Evolutionary conservation across 2,113 vertebrate species (phyloP).

Genomic region (Corythornis madagascariensis): DNA sequence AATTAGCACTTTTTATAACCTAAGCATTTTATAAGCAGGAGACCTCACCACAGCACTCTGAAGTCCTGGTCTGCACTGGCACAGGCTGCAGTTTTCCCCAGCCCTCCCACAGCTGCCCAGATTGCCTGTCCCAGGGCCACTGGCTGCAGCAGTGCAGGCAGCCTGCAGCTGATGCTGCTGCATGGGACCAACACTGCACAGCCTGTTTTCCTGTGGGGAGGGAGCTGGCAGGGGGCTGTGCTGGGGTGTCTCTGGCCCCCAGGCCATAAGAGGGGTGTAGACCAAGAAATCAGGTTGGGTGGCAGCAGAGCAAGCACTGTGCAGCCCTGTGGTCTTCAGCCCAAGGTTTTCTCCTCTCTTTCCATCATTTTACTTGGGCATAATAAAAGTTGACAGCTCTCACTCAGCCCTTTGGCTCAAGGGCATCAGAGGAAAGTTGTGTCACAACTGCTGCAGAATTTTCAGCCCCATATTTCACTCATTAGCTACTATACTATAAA

Average conservation of each 20-base stretch:
- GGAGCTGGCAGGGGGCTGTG: neutral
- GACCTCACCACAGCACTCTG: neutral
- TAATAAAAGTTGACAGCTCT: neutral
- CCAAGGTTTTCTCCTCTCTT: neutral
- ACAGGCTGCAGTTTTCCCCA: neutral
- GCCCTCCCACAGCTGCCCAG: neutral
- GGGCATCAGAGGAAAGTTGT: neutral
- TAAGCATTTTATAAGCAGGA: neutral
- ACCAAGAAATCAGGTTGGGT: neutral
- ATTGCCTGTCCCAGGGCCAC: neutral
- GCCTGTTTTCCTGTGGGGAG: neutral
- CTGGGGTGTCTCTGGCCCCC: neutral
- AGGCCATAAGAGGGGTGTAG: neutral
- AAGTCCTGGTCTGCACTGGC: neutral
- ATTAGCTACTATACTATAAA: neutral
- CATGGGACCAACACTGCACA: neutral
- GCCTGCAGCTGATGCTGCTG: neutral
- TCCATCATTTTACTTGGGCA: neutral
- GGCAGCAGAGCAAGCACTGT: neutral
- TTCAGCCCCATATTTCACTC: neutral
- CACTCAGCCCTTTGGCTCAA: neutral
- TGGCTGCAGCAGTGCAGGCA: neutral
- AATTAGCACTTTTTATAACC: slow-evolving; percentile 8
- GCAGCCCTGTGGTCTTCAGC: accelerated
- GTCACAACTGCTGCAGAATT: neutral